Percentiles rank a stretch among this genome's conserved stretches.
These are phyloP conservation scores for Leucopsar rothschildi DNA, from an alignment of 2,113 vertebrate species.

Conservation along the genomic window DNA sequence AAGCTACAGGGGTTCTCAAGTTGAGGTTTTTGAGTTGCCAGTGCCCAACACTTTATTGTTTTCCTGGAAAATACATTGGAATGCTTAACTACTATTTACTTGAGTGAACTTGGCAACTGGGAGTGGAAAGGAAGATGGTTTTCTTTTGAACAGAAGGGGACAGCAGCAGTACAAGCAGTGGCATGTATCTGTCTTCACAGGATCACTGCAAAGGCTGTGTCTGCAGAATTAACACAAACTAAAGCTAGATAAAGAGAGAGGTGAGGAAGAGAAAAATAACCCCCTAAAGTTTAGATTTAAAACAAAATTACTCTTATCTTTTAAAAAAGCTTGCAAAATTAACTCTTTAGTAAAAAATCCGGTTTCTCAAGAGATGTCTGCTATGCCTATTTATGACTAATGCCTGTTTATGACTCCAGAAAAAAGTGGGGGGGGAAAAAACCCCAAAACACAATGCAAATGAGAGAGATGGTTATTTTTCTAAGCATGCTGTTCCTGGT, in stretches of 20 bases:
- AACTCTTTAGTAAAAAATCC: not conserved
- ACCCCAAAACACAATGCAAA: not conserved
- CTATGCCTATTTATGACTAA: not conserved
- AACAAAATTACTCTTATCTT: not conserved
- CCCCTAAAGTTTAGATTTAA: fast-evolving
- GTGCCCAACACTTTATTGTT: not conserved
- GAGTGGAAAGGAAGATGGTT: not conserved
- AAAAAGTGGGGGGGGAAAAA: not conserved
- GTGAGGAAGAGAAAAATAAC: not conserved
- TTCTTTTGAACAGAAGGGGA: slow-evolving; percentile 26
- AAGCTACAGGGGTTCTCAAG: not conserved
- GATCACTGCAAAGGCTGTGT: not conserved
- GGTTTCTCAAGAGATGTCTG: not conserved
- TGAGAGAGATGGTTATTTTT: not conserved
- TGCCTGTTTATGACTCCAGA: not conserved
- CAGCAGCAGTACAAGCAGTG: slow-evolving; percentile 1
- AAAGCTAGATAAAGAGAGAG: not conserved
- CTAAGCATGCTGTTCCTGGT: not conserved
- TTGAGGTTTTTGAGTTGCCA: not conserved
- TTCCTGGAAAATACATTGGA: not conserved
- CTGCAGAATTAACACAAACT: not conserved
- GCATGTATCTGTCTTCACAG: not conserved
- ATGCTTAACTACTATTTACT: not conserved
- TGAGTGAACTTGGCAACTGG: not conserved
- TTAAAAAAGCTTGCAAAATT: not conserved